These are phyloP conservation scores for Hippocampus kuda DNA, from an alignment of 2,797 vertebrate species.

Conservation along the genomic window DNA sequence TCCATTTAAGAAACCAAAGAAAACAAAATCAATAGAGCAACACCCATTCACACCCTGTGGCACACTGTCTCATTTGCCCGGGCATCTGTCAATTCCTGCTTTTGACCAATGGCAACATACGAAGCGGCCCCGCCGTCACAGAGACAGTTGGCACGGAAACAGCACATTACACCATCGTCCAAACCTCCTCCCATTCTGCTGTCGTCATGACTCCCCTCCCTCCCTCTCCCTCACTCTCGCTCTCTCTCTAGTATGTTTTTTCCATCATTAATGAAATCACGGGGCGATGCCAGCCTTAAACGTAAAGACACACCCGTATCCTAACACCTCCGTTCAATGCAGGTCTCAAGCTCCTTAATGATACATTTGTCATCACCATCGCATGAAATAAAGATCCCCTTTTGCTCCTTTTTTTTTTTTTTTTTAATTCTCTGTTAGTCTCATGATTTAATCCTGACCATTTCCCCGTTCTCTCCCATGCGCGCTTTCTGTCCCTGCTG, in stretches of 20 bases:
- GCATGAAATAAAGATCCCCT: slow-evolving; percentile 39
- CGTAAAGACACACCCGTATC: slow-evolving; percentile 18
- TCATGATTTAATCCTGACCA: slow-evolving; percentile 62
- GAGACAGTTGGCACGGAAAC: slow-evolving; percentile 77
- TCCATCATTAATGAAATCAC: slow-evolving; percentile 69
- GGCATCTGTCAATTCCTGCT: slow-evolving; percentile 50
- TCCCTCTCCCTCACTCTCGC: slow-evolving; percentile 29
- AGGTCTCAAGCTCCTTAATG: slow-evolving; percentile 16
- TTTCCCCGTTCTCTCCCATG: slow-evolving; percentile 38
- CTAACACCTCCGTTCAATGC: slow-evolving; percentile 13
- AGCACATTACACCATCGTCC: slow-evolving; percentile 70
- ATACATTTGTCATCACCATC: slow-evolving; percentile 35
- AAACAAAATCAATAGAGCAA: slow-evolving; percentile 19
- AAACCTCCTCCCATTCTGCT: slow-evolving; percentile 63
- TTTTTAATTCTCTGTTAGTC: slow-evolving; percentile 34
- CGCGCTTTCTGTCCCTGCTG: slow-evolving; percentile 40
- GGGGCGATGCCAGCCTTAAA: slow-evolving; percentile 43
- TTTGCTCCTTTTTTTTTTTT: slow-evolving; percentile 16
- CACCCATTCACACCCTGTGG: slow-evolving; percentile 35
- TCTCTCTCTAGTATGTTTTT: slow-evolving; percentile 47
- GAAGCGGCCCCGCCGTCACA: slow-evolving; percentile 69
- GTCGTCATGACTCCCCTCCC: slow-evolving; percentile 62
- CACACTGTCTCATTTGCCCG: slow-evolving; percentile 51
- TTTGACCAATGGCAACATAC: slow-evolving; percentile 64
- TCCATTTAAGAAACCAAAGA: slow-evolving; percentile 7